Percentiles rank a stretch among this genome's conserved stretches.
These are phyloP conservation scores for Leptodactylus fuscus DNA, from an alignment of 2,113 vertebrate genomes.

Conservation along the genomic window DNA sequence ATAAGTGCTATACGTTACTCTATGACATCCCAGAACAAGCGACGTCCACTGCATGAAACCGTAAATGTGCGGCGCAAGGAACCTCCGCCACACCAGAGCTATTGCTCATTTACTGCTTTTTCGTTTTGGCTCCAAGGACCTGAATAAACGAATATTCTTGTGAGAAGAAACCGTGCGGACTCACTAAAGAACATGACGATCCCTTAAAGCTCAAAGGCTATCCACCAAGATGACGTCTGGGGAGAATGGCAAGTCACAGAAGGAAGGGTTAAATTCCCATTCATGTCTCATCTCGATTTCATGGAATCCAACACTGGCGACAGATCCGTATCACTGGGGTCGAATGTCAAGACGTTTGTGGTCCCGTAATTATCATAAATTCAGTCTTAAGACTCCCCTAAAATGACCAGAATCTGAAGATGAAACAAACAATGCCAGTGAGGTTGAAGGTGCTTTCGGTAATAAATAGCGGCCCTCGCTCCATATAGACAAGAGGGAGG, in stretches of 20 bases:
- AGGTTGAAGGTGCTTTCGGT: background rate
- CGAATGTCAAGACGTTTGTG: background rate
- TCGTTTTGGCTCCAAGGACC: background rate
- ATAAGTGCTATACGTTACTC: conserved; percentile 21
- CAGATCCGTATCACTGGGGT: too few relatives aligned
- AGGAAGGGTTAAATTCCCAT: background rate
- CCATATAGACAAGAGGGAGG: background rate
- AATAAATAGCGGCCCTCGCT: too few relatives aligned
- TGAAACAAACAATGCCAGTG: background rate
- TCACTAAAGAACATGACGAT: background rate
- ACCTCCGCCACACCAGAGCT: background rate
- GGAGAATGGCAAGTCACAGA: too few relatives aligned
- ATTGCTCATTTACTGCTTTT: background rate
- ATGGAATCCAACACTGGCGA: too few relatives aligned
- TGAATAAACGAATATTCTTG: background rate
- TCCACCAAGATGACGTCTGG: background rate
- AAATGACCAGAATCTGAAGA: background rate
- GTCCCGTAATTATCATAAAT: background rate
- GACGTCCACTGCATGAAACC: background rate
- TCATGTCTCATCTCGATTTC: background rate
- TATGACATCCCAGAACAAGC: background rate
- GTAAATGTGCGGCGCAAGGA: too few relatives aligned
- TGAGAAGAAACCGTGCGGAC: too few relatives aligned
- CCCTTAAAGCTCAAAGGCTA: background rate
- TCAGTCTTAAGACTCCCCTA: background rate